Base-by-base conservation (phyloP, 2,888 invertebrate species). In the Caradrina clavipalpis region DNA sequence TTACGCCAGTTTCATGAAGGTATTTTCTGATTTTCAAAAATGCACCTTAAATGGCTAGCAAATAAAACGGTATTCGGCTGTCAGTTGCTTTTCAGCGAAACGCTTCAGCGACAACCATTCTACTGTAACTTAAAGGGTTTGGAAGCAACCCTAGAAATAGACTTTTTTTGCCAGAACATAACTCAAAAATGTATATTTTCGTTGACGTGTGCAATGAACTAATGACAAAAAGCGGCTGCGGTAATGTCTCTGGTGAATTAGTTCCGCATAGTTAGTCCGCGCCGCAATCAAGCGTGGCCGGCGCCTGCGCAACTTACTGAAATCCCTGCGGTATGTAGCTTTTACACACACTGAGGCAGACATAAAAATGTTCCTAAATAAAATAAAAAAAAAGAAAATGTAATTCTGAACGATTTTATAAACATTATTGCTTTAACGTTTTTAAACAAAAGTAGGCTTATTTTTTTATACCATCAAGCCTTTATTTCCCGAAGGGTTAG, bases 251-350 rank as follows among this genome's bases (percentile, higher is more conserved):
- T 87, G 86, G 84, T 82, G 87, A 92, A 95, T 95, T 95, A 95
- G 96, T 95, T 95, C 93, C 95, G 92, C 89, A 85, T 92, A 90
- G 94, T 96, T 95, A 93, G 88, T 84, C 82, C 78, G 84, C 83
- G 85, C 80, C 73, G 88, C 88, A 91, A 92, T 92, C 86, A 88
- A 84, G 87, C 92, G 87, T 86, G 77, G 83, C 83, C 73, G 88
- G 91, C 93, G 93, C 92, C 91, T 87, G 90, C 87, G 87, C 86
- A 69, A 53, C 57, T 72, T 55, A 71, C 84, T 83, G 85, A 79
- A 76, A 60, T 57, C 66, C 54, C 21, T 53, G 26, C 26, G 35
- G 55, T 54, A 60, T 42, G 45, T 47, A 58, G 26, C 55, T 61
- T 35, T n/a, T n/a, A 39, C 39, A 39, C 35, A 35, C 35, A 57